These are phyloP conservation scores for Amazona ochrocephala DNA, from an alignment of 2,797 vertebrate genomes.

Conservation along the genomic window DNA sequence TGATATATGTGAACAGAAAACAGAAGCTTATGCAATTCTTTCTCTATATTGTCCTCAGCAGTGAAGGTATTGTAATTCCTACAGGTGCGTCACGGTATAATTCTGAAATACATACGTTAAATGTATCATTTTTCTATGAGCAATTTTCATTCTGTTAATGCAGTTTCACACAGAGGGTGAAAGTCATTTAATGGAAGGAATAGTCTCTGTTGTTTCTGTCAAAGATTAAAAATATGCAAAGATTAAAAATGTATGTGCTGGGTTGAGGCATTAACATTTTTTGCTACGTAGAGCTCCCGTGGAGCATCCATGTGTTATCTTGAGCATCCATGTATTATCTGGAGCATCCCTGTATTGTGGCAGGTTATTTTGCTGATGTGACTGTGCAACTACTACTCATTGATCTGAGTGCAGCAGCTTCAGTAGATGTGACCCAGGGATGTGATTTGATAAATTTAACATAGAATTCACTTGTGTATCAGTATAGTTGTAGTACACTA, in stretches of 20 bases:
- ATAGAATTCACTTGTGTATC: neutral
- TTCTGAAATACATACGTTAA: neutral
- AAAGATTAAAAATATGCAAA: neutral
- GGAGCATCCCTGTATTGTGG: neutral
- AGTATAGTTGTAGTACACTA: neutral
- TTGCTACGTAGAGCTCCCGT: no score
- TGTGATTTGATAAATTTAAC: neutral
- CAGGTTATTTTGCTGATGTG: neutral
- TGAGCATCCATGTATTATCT: neutral
- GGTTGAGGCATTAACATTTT: no score
- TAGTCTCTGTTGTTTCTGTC: neutral
- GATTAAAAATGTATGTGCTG: neutral
- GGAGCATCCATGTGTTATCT: no score
- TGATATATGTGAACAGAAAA: neutral
- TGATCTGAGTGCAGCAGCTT: neutral
- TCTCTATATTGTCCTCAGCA: neutral
- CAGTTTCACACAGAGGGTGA: neutral
- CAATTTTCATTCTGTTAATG: neutral
- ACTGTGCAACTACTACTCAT: neutral
- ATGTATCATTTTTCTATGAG: neutral
- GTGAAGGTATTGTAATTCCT: neutral
- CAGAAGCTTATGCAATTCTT: neutral
- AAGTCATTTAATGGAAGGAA: neutral
- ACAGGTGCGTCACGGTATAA: neutral
- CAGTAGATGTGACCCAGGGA: neutral